A percentile compares a stretch with the other conserved stretches of the same genome.
Evolutionary conservation across 2,113 vertebrate genomes (phyloP).

Genomic region (Narcine bancroftii): DNA sequence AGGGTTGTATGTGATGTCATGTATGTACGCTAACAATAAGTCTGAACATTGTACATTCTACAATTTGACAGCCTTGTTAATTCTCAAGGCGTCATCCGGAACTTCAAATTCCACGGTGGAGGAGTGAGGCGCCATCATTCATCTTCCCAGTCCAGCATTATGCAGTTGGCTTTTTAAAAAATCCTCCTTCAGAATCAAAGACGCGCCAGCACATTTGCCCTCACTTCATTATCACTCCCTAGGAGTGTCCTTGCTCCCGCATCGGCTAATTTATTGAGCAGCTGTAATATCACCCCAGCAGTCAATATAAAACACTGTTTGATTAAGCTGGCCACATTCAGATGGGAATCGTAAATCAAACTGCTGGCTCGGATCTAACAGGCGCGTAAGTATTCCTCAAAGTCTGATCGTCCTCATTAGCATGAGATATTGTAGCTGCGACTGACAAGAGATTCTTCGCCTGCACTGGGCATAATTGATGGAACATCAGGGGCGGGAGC

Average conservation of each 20-base stretch:
- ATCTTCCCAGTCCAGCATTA: not conserved
- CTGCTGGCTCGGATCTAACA: not conserved
- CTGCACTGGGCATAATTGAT: not conserved
- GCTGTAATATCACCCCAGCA: not conserved
- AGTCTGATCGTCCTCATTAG: not conserved
- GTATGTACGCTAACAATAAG: no score
- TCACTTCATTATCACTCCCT: slow-evolving; percentile 8
- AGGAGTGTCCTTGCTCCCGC: not conserved
- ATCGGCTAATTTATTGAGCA: slow-evolving; percentile 22
- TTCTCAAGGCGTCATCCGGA: not conserved
- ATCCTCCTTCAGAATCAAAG: not conserved
- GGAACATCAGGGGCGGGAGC: not conserved
- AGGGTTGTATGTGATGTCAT: no score
- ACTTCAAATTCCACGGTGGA: not conserved
- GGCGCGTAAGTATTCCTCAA: not conserved
- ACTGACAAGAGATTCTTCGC: not conserved
- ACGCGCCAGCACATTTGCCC: not conserved
- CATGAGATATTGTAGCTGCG: not conserved
- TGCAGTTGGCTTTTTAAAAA: not conserved
- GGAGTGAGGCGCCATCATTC: not conserved
- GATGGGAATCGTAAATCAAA: not conserved
- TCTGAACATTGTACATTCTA: no score
- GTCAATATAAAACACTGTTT: slow-evolving; percentile 19
- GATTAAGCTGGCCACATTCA: slow-evolving; percentile 1
- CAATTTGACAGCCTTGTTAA: no score